Conservation (phyloP, 2,888 invertebrate genomes). For the Tetheella fluctuosa region DNA sequence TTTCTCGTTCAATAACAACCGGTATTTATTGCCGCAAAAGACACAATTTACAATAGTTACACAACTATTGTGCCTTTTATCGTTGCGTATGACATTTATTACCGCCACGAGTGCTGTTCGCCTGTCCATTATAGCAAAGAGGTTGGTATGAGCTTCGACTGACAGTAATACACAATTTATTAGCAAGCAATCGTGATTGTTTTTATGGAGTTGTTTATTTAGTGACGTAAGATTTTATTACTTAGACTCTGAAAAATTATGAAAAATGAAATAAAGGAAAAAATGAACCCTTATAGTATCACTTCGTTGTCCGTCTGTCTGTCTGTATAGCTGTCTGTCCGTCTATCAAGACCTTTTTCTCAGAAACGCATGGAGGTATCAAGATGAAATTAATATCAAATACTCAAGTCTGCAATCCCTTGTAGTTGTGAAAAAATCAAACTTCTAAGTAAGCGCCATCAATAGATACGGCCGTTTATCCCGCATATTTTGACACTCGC, state of each 20-base stretch:
- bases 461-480: no score
- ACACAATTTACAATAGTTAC: conserved; percentile 30
- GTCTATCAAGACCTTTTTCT: no score
- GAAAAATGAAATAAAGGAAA: no score
- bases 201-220: background rate
- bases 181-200: background rate
- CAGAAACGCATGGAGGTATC: no score
- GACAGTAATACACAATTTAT: conserved; percentile 13
- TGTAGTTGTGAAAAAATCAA: no score
- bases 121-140: conserved; percentile 20
- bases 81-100: conserved; percentile 31
- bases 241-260: background rate
- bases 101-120: conserved; percentile 32
- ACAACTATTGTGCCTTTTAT: conserved; percentile 18
- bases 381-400: no score
- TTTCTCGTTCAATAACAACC: conserved; percentile 19
- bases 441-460: no score
- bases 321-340: no score
- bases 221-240: background rate
- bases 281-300: no score
- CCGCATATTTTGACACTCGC: no score
- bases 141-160: conserved; percentile 15
- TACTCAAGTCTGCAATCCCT: no score
- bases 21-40: conserved; percentile 29
- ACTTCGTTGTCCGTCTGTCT: no score